phyloP scores from a whole-genome alignment of 2,113 vertebrate species.

The crab-eating macaque (Macaca fascicularis) region T2T-MFA8v1.1 NC_088376.1:35467501-35468000 shows the following conservation, averaged over 20 bases:
- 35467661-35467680: constrained; percentile 98
- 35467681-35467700: constrained; percentile 98
- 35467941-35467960: neutral
- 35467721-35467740: constrained; percentile 94
- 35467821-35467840: neutral
- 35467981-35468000: neutral
- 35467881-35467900: neutral
- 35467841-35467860: neutral
- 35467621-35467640: constrained; percentile 26
- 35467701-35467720: constrained; percentile 96
- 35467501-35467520: constrained; percentile 26
- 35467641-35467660: constrained; percentile 65
- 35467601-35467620: constrained; percentile 14
- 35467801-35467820: neutral
- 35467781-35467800: neutral
- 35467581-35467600: neutral
- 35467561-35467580: neutral
- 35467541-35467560: constrained; percentile 27
- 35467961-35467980: neutral
- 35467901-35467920: constrained; percentile 26
- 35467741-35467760: constrained; percentile 96
- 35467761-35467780: constrained; percentile 90
- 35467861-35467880: neutral
- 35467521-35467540: constrained; percentile 31
- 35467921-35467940: neutral